These are phyloP conservation scores for Platichthys stellatus DNA, from an alignment of 2,113 vertebrate genomes.

Conservation along the genomic window DNA sequence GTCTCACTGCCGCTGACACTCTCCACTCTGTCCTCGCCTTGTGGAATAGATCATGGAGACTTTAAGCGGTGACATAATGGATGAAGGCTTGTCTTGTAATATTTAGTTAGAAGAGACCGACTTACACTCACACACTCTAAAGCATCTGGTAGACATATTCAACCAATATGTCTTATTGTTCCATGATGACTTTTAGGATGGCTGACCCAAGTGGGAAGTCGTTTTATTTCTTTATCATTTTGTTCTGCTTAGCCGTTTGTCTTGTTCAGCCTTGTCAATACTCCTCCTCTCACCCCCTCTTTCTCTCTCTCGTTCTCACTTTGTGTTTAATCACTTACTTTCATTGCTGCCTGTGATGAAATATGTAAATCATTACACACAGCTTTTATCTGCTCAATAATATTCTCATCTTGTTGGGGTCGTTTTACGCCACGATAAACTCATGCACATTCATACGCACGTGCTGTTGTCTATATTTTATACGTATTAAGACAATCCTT, in stretches of 20 bases:
- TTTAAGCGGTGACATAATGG: conserved; percentile 56
- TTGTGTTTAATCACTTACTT: conserved; percentile 64
- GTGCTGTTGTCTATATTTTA: conserved; percentile 76
- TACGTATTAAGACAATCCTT: conserved; percentile 83
- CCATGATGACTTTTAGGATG: conserved; percentile 61
- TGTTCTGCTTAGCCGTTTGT: conserved; percentile 76
- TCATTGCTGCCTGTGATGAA: conserved; percentile 74
- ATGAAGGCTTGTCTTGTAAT: conserved; percentile 52
- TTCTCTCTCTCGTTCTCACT: conserved; percentile 26
- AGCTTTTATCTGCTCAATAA: conserved; percentile 77
- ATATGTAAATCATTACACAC: conserved; percentile 82
- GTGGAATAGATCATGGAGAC: conserved; percentile 31
- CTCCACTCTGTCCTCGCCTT: conserved; percentile 14
- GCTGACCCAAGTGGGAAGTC: conserved; percentile 59
- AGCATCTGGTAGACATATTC: conserved; percentile 61
- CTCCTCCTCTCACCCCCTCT: background rate
- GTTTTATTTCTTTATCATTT: conserved; percentile 73
- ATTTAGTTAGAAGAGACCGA: conserved; percentile 55
- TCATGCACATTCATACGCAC: conserved; percentile 69
- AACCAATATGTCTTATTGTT: conserved; percentile 62
- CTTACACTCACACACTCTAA: conserved; percentile 43
- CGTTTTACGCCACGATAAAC: conserved; percentile 77
- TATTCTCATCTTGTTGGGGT: conserved; percentile 77
- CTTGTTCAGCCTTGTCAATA: conserved; percentile 71
- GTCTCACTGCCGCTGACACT: conserved; percentile 9